These are phyloP conservation scores for Cyanoderma ruficeps DNA, from an alignment of 2,113 vertebrate genomes.

Conservation along the genomic window DNA sequence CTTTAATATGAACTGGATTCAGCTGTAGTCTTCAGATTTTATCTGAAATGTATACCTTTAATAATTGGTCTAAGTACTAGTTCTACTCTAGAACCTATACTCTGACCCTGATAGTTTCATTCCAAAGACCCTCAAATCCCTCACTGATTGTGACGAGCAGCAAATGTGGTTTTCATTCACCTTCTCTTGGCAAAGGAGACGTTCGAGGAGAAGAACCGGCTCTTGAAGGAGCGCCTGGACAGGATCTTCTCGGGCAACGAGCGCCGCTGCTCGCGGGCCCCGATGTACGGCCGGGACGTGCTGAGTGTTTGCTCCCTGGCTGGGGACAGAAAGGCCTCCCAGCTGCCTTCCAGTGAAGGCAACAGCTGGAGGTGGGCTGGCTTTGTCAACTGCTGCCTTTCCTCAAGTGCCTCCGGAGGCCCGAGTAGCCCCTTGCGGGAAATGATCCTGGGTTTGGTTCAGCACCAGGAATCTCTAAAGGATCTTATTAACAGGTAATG, in stretches of 20 bases:
- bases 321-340: background rate
- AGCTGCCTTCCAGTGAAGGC: conserved; percentile 13
- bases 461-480: conserved; percentile 64
- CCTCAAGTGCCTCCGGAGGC: background rate
- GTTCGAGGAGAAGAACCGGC: conserved; percentile 83
- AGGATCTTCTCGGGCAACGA: conserved; percentile 86
- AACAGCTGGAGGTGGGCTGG: conserved; percentile 82
- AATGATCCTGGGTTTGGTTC: conserved; percentile 70
- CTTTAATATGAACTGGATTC: background rate
- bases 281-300: conserved; percentile 88
- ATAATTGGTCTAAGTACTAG: background rate
- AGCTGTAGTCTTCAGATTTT: background rate
- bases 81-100: background rate
- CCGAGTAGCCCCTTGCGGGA: conserved; percentile 56
- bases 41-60: background rate
- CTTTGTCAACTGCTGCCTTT: conserved; percentile 72
- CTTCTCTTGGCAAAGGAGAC: conserved; percentile 77
- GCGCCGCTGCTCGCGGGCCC: conserved; percentile 82
- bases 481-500: conserved; percentile 77
- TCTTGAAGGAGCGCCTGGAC: conserved; percentile 85
- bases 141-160: background rate
- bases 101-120: background rate
- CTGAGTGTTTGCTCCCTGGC: conserved; percentile 77
- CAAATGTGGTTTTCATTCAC: background rate
- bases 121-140: background rate